A percentile compares a stretch with the other conserved stretches of the same genome.
These are phyloP conservation scores for Channa argus DNA, from an alignment of 2,113 vertebrate genomes.

Conservation along the genomic window DNA sequence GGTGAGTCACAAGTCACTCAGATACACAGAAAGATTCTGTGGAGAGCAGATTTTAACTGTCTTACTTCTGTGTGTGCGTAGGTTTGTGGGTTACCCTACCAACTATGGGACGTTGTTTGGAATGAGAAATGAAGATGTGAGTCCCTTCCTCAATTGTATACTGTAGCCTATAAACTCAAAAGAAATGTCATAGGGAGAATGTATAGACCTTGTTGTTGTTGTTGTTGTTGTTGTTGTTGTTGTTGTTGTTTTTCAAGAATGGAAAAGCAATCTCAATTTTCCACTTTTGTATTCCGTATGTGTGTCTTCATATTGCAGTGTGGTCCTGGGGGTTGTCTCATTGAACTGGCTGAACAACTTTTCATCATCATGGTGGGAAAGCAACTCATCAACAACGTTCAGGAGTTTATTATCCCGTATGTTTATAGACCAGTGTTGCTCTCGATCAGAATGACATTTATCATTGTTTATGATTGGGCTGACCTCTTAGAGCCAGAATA, in stretches of 20 bases:
- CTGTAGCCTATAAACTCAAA: background rate
- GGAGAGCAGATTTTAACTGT: background rate
- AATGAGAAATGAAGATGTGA: conserved; percentile 86
- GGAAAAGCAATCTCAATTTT: background rate
- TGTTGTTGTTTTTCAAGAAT: background rate
- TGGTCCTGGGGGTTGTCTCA: conserved; percentile 84
- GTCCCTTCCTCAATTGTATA: conserved; percentile 40
- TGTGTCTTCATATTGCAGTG: conserved; percentile 73
- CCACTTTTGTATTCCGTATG: too few relatives aligned
- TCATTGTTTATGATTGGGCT: too few relatives aligned
- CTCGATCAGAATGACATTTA: too few relatives aligned
- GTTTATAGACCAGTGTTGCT: conserved; percentile 26
- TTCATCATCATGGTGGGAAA: conserved; percentile 89
- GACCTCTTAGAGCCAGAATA: too few relatives aligned
- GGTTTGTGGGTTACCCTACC: conserved; percentile 85
- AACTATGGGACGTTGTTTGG: conserved; percentile 85
- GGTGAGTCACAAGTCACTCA: conserved; percentile 61
- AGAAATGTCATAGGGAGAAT: background rate
- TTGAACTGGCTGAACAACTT: conserved; percentile 85
- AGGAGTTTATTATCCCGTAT: conserved; percentile 86
- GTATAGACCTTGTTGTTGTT: background rate
- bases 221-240: background rate
- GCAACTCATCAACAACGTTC: conserved; percentile 84
- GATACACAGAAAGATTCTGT: background rate
- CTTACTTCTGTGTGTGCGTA: conserved; percentile 39